Evolutionary conservation across 1,140 invertebrate genomes (phyloP).

Genomic region (Bombus waltoni): DNA sequence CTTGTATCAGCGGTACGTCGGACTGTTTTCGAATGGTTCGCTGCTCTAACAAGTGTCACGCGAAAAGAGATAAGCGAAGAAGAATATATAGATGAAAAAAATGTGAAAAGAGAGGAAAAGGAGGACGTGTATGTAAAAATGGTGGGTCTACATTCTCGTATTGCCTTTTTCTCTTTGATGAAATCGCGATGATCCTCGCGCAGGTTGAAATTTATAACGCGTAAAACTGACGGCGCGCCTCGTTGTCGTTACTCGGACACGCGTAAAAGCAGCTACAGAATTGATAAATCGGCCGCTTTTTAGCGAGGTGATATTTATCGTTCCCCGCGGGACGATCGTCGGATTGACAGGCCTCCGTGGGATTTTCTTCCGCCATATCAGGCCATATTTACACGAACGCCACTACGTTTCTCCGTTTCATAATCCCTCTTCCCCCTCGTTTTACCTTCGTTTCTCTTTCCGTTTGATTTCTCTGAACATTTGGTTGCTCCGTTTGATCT

Average conservation of each 20-base stretch:
- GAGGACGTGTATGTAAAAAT: background rate
- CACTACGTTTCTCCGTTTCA: background rate
- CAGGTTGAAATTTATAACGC: slow-evolving; percentile 1
- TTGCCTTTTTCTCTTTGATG: background rate
- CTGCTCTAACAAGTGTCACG: background rate
- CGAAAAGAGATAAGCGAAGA: background rate
- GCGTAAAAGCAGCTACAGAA: background rate
- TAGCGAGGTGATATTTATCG: background rate
- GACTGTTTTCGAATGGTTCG: background rate
- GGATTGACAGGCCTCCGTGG: background rate
- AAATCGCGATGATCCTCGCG: background rate
- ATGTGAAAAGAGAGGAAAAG: background rate
- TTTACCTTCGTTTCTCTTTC: background rate
- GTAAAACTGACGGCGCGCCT: background rate
- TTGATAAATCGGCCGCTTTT: background rate
- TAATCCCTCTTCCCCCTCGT: background rate
- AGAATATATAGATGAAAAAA: background rate
- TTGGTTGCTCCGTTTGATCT: background rate
- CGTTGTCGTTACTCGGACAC: background rate
- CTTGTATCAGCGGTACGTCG: background rate
- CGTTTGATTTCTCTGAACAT: background rate
- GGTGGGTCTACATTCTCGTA: background rate
- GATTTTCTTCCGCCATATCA: background rate
- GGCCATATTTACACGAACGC: background rate
- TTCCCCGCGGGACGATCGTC: background rate